These are phyloP conservation scores for Tenthredo amoena DNA, from an alignment of 2,888 invertebrate genomes.

Conservation along the genomic window DNA sequence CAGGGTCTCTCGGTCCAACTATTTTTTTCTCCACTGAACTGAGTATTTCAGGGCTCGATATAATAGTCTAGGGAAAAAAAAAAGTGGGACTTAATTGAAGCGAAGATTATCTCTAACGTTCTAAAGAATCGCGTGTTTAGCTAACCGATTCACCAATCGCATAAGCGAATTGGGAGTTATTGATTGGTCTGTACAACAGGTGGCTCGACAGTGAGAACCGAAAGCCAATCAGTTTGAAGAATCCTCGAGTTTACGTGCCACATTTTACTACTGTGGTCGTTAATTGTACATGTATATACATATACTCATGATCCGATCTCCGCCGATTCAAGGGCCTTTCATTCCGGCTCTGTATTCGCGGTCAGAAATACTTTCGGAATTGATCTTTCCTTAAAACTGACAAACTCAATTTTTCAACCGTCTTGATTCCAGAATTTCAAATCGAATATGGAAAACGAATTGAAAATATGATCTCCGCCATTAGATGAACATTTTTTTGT, in stretches of 20 bases:
- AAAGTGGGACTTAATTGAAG: neutral
- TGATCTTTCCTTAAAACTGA: neutral
- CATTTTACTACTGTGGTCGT: neutral
- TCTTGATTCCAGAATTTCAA: neutral
- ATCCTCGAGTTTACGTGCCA: slow-evolving; percentile 25
- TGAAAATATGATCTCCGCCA: neutral
- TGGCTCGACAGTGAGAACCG: slow-evolving; percentile 16
- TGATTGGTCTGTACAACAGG: slow-evolving; percentile 41
- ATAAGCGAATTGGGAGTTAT: slow-evolving; percentile 19
- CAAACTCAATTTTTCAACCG: neutral
- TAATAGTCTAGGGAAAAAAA: neutral
- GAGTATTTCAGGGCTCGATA: neutral
- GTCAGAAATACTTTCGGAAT: neutral
- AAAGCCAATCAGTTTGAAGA: slow-evolving; percentile 21
- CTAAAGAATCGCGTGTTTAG: slow-evolving; percentile 7
- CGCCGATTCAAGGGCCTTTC: neutral
- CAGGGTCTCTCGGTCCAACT: neutral
- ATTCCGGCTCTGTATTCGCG: neutral
- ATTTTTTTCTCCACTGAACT: neutral
- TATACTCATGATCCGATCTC: neutral
- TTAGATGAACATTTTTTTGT: neutral
- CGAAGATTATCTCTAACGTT: neutral
- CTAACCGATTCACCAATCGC: slow-evolving; percentile 27
- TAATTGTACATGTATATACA: neutral
- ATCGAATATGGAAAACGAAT: too few relatives aligned